These are phyloP conservation scores for Zygaena filipendulae DNA, from an alignment of 2,888 invertebrate genomes.

Conservation along the genomic window DNA sequence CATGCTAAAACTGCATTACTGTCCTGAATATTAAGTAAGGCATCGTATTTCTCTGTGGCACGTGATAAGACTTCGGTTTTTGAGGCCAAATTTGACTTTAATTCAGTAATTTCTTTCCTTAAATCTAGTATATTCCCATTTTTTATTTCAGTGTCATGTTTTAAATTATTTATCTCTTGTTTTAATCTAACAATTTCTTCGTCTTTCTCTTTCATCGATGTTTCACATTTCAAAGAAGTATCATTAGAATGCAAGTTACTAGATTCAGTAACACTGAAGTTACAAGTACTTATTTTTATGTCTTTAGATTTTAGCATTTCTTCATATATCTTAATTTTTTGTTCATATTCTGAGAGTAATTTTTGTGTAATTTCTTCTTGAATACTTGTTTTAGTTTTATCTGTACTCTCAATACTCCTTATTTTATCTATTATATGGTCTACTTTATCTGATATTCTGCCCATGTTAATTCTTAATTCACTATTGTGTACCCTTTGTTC, in stretches of 20 bases:
- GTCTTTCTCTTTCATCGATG: slow-evolving; percentile 24
- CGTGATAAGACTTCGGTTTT: neutral
- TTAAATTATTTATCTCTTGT: slow-evolving; percentile 14
- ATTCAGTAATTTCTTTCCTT: slow-evolving; percentile 11
- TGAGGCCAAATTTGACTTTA: slow-evolving; percentile 13
- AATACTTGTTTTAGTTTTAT: slow-evolving; percentile 19
- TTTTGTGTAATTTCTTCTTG: slow-evolving; percentile 40
- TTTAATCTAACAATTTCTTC: slow-evolving; percentile 20
- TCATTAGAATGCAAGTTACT: slow-evolving; percentile 14
- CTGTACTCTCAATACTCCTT: slow-evolving; percentile 22
- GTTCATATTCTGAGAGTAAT: slow-evolving; percentile 48
- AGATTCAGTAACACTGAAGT: too few relatives aligned
- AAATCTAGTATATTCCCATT: slow-evolving; percentile 11
- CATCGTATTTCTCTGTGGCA: neutral
- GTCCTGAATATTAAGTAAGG: too few relatives aligned
- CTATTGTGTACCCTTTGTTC: slow-evolving; percentile 51
- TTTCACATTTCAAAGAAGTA: slow-evolving; percentile 20
- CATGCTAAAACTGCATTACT: neutral
- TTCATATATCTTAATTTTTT: slow-evolving; percentile 48
- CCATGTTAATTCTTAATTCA: slow-evolving; percentile 51
- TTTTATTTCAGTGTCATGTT: slow-evolving; percentile 13
- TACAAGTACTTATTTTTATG: slow-evolving; percentile 18
- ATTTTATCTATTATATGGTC: slow-evolving; percentile 37
- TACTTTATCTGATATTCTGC: slow-evolving; percentile 43
- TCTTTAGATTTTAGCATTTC: slow-evolving; percentile 29